Base-by-base conservation (phyloP, 1,140 invertebrate species). In the Reticulitermes speratus region DNA sequence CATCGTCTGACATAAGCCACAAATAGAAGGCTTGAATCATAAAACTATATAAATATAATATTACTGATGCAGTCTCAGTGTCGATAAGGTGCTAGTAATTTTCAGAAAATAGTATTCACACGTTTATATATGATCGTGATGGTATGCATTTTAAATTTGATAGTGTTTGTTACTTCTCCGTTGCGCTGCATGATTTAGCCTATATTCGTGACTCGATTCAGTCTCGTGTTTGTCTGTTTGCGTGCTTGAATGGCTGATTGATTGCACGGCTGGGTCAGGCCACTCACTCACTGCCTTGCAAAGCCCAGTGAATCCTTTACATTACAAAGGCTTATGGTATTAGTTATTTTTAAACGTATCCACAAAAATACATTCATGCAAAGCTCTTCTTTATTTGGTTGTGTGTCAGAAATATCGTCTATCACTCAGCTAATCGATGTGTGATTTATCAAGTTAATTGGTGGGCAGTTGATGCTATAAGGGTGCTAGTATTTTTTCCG, bases 141-240 rank as follows among this genome's bases (percentile, higher is more conserved):
- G 65, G 65, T 69, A n/a, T 69, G 1, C 65, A n/a, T 69, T 69
- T 30, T n/a, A 25, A 69, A 69, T 69, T 69, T 5, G 19, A 69
- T 69, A n/a, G 19, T 69, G 65, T 69, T 5, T 69, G 23, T n/a
- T 69, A 7, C 12, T 25, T n/a, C n/a, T 30, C 65, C 52, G 7
- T 16, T 52, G 9, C 2, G 19, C 65, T 69, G 65, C 65, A 69
- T n/a, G 65, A n/a, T 12, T n/a, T n/a, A n/a, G 7, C 65, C 25
- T n/a, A 12, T 69, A n/a, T 69, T 69, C 65, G 65, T 69, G 65
- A 69, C 65, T 69, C 3, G 2, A 1, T 69, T 69, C 23, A 3
- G 65, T 69, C n/a, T 69, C 65, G 65, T 69, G 65, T 69, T 69
- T 69, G 65, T 69, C 25, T 8, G 65, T 69, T 69, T 69, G 65